phyloP scores from a whole-genome alignment of 2,797 vertebrate genomes.

The Eospalax fontanierii region DNA sequence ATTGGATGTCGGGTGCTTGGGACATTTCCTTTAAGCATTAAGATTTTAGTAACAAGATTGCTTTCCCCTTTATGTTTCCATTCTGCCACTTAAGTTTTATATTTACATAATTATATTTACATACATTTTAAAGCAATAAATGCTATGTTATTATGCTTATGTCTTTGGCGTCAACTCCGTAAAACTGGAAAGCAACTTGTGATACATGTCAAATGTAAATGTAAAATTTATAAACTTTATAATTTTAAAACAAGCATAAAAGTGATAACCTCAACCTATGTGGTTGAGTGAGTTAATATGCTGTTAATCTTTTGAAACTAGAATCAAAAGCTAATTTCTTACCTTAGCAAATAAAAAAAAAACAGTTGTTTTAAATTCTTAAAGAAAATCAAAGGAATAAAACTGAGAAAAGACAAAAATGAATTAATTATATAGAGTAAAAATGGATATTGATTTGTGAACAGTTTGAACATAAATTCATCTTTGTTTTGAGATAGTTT shows the following conservation, averaged over 20 bases:
- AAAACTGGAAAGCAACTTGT: slow-evolving; percentile 2
- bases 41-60: neutral
- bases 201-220: slow-evolving; percentile 12
- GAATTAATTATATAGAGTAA: neutral
- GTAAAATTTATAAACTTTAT: slow-evolving; percentile 46
- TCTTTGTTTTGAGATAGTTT: neutral
- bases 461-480: neutral
- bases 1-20: neutral
- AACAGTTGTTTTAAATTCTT: neutral
- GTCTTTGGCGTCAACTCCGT: neutral
- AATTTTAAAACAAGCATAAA: slow-evolving; percentile 51
- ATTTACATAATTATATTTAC: slow-evolving; percentile 28
- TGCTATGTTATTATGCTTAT: slow-evolving; percentile 28
- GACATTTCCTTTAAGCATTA: neutral
- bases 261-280: neutral
- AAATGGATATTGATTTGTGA: neutral
- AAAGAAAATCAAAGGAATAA: neutral
- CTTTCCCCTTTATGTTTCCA: slow-evolving; percentile 9
- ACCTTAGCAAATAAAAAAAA: neutral
- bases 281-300: neutral
- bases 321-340: neutral
- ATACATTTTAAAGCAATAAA: slow-evolving; percentile 37
- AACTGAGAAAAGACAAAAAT: slow-evolving; percentile 39
- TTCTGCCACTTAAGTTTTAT: neutral
- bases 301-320: neutral